Evolutionary conservation across 2,797 vertebrate genomes (phyloP), one percentile per base, ranked within the genome.

Genomic region (Sphenopsis melanotis): DNA sequence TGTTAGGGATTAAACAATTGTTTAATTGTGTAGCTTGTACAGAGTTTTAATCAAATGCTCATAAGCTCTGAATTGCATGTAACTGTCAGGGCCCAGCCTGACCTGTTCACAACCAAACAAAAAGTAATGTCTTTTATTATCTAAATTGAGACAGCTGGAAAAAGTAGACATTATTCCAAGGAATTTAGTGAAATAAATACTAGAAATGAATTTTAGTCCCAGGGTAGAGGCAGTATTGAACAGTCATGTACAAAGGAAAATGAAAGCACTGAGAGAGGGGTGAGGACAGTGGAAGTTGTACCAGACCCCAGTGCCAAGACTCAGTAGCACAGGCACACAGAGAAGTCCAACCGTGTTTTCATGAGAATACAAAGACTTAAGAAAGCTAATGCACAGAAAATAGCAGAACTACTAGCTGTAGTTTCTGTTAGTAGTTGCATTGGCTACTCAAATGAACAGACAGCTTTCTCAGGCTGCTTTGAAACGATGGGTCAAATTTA

Each of bases 111-210:
- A 10, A 42, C n/a, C 23, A 53, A 77, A 59, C 75, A 78, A 60
- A 89, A 57, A 69, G 42, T 42, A 42, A 42, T 86, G 18, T 15
- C 21, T 85, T 42, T 46, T 42, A 12, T 63, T 55, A n/a, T 56
- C 56, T 60, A 52, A 90, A 78, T 9, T 21, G 57, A 83, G 29
- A 23, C 20, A 39, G 32, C 24, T 86, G 34, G 18, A 18, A 52
- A 83, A 93, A 78, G 16, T 15, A 11, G 24, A 36, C 12, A 30
- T 50, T 29, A 30, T 69, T 89, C 12, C 26, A 55, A 18, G 15
- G 44, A 60, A 42, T 91, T 80, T 83, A 66, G 20, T 44, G 50
- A 83, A 90, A 81, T 83, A 56, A 80, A 63, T 80, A 19, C 7
- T 61, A 50, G 46, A 84, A 89, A 32, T 59, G 0, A 34, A 59